A percentile compares a stretch with the other conserved stretches of the same genome.
Evolutionary conservation across 1,140 invertebrate species (phyloP).

Genomic region (Drosophila cardini): DNA sequence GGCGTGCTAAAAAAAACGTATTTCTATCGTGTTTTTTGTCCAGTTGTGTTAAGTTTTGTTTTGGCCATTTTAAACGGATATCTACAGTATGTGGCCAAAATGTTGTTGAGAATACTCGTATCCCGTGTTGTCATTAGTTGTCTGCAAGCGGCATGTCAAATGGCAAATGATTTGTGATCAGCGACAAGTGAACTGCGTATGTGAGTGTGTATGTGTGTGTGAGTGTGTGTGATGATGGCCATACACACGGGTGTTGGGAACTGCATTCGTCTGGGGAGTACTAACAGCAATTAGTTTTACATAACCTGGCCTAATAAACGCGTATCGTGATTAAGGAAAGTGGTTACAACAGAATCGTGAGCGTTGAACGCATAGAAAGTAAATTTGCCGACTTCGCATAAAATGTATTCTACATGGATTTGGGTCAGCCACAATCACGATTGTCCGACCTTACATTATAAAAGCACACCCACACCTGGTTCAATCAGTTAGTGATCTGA

Average conservation of each 20-base stretch:
- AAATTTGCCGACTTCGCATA: conserved; percentile 30
- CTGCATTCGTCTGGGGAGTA: conserved; percentile 45
- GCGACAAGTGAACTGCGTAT: conserved; percentile 46
- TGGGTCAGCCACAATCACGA: conserved; percentile 64
- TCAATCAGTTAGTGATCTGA: conserved; percentile 45
- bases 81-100: conserved; percentile 65
- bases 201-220: too few relatives aligned
- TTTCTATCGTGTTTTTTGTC: too few relatives aligned
- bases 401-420: conserved; percentile 27
- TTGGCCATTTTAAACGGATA: conserved; percentile 39
- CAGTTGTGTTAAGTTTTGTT: not conserved
- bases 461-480: conserved; percentile 43
- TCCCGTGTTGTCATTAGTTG: conserved; percentile 72
- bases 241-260: conserved; percentile 26
- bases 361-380: conserved; percentile 47
- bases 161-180: conserved; percentile 72
- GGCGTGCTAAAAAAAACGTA: too few relatives aligned
- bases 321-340: conserved; percentile 71
- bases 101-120: conserved; percentile 45
- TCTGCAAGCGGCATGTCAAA: conserved; percentile 71
- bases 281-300: conserved; percentile 63
- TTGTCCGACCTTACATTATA: conserved; percentile 55
- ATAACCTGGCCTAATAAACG: conserved; percentile 63
- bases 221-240: conserved; percentile 6
- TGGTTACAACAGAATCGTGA: conserved; percentile 26